Base-by-base conservation (phyloP, 1,140 invertebrate species). In the Pachyrhynchus sulphureomaculatus region DNA sequence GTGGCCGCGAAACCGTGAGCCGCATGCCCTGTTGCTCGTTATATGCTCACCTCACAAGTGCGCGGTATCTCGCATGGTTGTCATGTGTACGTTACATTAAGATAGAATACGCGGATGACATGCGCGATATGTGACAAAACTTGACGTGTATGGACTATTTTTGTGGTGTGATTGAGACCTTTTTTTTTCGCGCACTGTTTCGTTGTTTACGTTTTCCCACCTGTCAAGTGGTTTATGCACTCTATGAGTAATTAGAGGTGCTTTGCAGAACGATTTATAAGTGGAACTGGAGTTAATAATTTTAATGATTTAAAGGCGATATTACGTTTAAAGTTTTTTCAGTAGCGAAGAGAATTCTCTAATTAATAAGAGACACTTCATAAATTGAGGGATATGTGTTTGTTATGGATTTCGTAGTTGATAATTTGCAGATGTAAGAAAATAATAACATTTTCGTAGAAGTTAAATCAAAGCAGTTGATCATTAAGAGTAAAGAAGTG, bases 41-140 rank as follows among this genome's bases (percentile, higher is more conserved):
- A 24, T 42, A 55, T 42, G 33, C 12, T 34, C 44, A 33, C 21
- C 29, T 48, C 56, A 58, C 56, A 58, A 58, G 56, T 58, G 56
- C 56, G 55, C 56, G 56, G 36, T 49, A 44, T 41, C 33, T 37
- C 56, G 56, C 56, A 49, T 49, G 56, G 56, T 49, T 58, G 44
- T 58, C 56, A 58, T 58, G 44, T 58, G 55, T 58, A 49, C 20
- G 12, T 33, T 9, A 4, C 29, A 39, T 12, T 39, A 21, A 10
- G n/a, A 12, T 41, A 23, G 18, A 12, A 23, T 17, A 29, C 33
- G 33, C 23, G 37, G 12, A 44, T 26, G 44, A 39, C 56, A 58
- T 58, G 55, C 56, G 56, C 56, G 56, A 23, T 37, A 33, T 39
- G 21, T 41, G 33, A 39, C 44, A 20, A 23, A 56, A 39, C 36